Evolutionary conservation across 2,113 vertebrate species (phyloP).

Genomic region (Sterna hirundo): DNA sequence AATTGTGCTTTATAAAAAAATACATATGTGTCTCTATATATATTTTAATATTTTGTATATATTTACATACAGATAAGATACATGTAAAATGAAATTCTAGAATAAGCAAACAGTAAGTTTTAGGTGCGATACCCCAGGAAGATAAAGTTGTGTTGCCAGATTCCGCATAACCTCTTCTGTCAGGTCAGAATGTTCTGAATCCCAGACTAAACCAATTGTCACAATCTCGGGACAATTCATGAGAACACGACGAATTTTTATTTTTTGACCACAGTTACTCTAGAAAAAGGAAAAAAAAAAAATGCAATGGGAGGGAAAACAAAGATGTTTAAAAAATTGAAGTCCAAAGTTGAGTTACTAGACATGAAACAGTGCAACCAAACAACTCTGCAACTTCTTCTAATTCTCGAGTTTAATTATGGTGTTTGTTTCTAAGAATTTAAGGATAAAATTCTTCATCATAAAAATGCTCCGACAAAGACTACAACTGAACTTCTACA

Average conservation of each 20-base stretch:
- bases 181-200: conserved; percentile 93
- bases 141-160: conserved; percentile 85
- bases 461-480: neutral
- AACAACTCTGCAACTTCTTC: neutral
- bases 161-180: conserved; percentile 90
- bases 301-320: neutral
- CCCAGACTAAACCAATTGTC: conserved; percentile 95
- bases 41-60: too few relatives aligned
- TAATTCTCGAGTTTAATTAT: neutral
- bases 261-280: conserved; percentile 96
- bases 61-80: neutral
- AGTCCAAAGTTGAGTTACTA: neutral
- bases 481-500: neutral
- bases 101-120: neutral
- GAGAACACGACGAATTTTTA: conserved; percentile 92
- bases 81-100: neutral
- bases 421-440: neutral
- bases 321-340: neutral
- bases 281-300: conserved; percentile 51
- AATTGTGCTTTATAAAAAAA: neutral
- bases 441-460: neutral
- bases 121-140: conserved; percentile 83
- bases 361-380: neutral
- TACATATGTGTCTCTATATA: rapidly evolving
- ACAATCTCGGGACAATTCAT: conserved; percentile 98